phyloP scores from a whole-genome alignment of 2,113 vertebrate genomes.

The Morone chrysops region DNA sequence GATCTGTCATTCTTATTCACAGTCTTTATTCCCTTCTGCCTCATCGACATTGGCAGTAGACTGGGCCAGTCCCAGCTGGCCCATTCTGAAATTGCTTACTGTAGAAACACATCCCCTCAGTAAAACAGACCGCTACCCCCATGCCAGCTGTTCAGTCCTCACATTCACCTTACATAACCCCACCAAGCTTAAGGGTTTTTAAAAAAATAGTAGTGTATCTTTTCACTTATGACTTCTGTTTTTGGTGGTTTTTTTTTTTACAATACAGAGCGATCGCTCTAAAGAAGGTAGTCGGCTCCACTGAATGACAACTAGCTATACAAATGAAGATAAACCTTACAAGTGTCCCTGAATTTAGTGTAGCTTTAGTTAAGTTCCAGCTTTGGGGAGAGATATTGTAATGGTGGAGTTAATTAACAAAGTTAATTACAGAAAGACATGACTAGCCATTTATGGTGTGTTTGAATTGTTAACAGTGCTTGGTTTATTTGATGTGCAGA shows the following conservation, averaged over 20 bases:
- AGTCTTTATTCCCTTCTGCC: conserved; percentile 66
- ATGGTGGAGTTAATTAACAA: conserved; percentile 13
- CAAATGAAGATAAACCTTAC: conserved; percentile 7
- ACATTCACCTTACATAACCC: conserved; percentile 52
- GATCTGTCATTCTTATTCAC: conserved; percentile 70
- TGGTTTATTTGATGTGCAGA: conserved; percentile 27
- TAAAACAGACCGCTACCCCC: conserved; percentile 57
- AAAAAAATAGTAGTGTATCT: conserved; percentile 11
- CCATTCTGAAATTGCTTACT: conserved; percentile 72
- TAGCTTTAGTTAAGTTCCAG: background rate
- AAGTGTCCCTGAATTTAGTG: background rate
- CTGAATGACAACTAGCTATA: conserved; percentile 33
- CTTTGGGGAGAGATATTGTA: conserved; percentile 2
- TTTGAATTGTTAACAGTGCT: conserved; percentile 1
- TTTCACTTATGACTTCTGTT: background rate
- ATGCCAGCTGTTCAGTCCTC: conserved; percentile 66
- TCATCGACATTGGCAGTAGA: conserved; percentile 70
- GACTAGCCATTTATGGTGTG: background rate
- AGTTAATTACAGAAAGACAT: conserved; percentile 16
- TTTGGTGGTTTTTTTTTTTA: background rate
- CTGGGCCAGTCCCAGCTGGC: conserved; percentile 70
- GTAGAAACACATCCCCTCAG: conserved; percentile 64
- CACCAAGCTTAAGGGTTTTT: conserved; percentile 34
- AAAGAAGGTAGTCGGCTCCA: background rate
- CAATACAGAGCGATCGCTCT: background rate